Conservation (phyloP, 2,888 invertebrate genomes). For the Chrysotoxum bicinctum region DNA sequence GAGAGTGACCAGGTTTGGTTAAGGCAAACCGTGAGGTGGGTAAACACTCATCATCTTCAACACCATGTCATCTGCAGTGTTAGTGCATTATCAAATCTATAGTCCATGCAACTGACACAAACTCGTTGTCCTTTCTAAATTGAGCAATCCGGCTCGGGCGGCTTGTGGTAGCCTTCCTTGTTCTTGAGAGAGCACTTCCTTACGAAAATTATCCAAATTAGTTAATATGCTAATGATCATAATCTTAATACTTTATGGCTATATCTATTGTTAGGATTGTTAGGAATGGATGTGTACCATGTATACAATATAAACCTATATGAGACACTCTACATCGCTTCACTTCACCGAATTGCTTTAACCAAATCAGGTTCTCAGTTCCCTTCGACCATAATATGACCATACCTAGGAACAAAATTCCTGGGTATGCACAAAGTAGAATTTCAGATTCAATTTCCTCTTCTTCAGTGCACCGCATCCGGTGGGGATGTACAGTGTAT, state of each 20-base stretch:
- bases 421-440: conserved; percentile 19
- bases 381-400: conserved; percentile 8
- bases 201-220: conserved; percentile 50
- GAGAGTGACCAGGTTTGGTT: background rate
- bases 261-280: background rate
- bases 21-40: background rate
- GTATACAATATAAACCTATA: no score
- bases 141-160: conserved; percentile 20
- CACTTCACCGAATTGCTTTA: conserved; percentile 41
- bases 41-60: background rate
- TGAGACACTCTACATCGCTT: background rate
- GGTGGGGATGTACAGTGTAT: conserved; percentile 13
- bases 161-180: conserved; percentile 11
- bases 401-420: background rate
- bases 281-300: background rate
- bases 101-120: background rate
- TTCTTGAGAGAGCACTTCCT: conserved; percentile 53
- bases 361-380: conserved; percentile 19
- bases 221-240: conserved; percentile 48
- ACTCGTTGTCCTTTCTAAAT: background rate
- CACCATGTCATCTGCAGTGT: background rate
- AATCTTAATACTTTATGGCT: conserved; percentile 25
- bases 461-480: conserved; percentile 48
- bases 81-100: background rate
- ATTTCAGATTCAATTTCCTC: conserved; percentile 61